These are phyloP conservation scores for Drosophila pseudotalamancana DNA, from an alignment of 2,888 invertebrate genomes.

Conservation along the genomic window DNA sequence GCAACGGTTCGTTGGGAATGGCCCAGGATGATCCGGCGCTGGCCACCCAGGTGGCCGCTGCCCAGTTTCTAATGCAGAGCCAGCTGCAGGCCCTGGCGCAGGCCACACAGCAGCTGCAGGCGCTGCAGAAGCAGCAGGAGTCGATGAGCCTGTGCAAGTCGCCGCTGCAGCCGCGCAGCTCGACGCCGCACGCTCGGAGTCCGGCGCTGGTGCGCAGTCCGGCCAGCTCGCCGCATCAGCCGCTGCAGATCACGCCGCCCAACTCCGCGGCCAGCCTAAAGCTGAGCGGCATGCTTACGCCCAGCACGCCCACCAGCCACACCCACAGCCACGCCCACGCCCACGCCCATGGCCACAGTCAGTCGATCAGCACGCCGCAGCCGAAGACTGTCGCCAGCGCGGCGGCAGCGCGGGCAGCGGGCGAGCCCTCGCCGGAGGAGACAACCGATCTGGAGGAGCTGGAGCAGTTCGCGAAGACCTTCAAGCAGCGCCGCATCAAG, in stretches of 20 bases:
- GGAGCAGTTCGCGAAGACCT: constrained; percentile 99
- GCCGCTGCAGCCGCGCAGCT: constrained; percentile 70
- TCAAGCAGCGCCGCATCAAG: constrained; percentile 98
- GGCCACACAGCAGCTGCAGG: constrained; percentile 93
- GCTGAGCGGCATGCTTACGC: constrained; percentile 85
- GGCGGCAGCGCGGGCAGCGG: constrained; percentile 86
- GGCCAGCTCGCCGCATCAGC: constrained; percentile 80
- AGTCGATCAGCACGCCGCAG: constrained; percentile 84
- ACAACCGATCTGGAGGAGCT: constrained; percentile 98
- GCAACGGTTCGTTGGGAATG: constrained; percentile 79
- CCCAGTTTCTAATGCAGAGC: constrained; percentile 91
- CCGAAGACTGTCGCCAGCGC: constrained; percentile 84
- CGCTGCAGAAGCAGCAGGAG: constrained; percentile 88
- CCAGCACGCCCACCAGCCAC: constrained; percentile 86
- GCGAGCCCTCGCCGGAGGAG: constrained; percentile 95
- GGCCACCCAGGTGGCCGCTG: constrained; percentile 84
- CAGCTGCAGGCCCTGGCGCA: constrained; percentile 91
- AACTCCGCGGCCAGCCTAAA: constrained; percentile 84
- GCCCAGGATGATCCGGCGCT: constrained; percentile 81
- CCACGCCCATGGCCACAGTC: not conserved
- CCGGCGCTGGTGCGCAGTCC: constrained; percentile 81
- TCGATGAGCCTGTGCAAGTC: constrained; percentile 56
- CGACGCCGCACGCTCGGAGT: constrained; percentile 83
- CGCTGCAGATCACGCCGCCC: constrained; percentile 84
- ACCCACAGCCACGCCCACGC: constrained; percentile 74